Base-by-base conservation (phyloP, 2,888 invertebrate genomes). In the Netelia inedita region DNA sequence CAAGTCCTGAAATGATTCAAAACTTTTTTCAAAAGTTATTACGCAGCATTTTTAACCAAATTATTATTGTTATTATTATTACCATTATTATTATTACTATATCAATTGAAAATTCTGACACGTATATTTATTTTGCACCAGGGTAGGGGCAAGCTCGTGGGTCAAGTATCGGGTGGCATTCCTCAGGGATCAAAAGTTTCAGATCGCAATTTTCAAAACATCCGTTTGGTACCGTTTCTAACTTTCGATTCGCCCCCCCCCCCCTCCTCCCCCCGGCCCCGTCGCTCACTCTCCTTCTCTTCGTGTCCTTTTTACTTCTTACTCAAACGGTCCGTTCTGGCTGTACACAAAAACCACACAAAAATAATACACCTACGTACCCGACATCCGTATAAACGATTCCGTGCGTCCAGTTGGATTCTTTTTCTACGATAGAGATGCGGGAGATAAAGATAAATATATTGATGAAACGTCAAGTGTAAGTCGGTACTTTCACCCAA, bases 401-500 rank as follows among this genome's bases (percentile, higher is more conserved):
- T 55, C 19, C 72, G 11, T 59, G 35, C 35, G 74, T 69, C 43
- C 50, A 16, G 75, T 55, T 41, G 19, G 82, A 16, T 35, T 35
- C 6, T 35, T 35, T 28, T 65, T 65, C 72, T 53, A 61, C 21
- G 76, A 76, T 82, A 71, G 76, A 71, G 71, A 71, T 35, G 14
- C 41, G 35, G 6, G 35, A 66, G 76, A 82, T 82, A 82, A 82
- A 66, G 55, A 68, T 73, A 82, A 82, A 78, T 82, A 73, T 82
- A 82, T 78, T 68, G 78, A 82, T 82, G 82, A 63, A 68, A 73
- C 73, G 73, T 78, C 68, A 82, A 73, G 59, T 73, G 73, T 23
- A 28, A 78, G 78, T 79, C 78, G 55, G 41, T 53, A 43, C 68
- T 82, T 82, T 82, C 82, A 82, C 82, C 78, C 82, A 73, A 82